Conservation (phyloP, 2,113 vertebrate species). For the Willisornis vidua region DNA sequence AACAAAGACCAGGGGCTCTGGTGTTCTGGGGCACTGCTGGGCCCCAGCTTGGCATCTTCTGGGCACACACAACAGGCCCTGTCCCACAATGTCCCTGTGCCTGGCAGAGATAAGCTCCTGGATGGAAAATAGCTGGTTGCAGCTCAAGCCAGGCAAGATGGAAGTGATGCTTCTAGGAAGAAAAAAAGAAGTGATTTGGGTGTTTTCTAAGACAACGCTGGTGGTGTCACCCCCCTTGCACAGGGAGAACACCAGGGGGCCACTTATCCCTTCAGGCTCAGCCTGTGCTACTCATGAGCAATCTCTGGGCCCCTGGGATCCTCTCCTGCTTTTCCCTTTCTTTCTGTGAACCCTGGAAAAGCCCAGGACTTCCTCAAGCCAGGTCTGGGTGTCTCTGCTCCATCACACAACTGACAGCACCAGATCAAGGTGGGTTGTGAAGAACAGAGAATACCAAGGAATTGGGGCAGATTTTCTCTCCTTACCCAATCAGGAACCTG, state of each 20-base stretch:
- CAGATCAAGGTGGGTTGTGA: background rate
- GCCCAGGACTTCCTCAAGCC: background rate
- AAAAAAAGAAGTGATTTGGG: background rate
- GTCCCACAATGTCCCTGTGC: background rate
- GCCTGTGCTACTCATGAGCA: background rate
- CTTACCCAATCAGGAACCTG: rapidly evolving
- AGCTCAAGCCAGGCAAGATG: conserved; percentile 31
- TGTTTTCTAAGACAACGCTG: background rate
- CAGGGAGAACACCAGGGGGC: background rate
- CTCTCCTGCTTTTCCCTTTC: background rate
- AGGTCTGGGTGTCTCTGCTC: background rate
- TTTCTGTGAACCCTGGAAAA: background rate
- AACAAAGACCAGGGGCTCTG: background rate
- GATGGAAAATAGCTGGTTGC: conserved; percentile 7
- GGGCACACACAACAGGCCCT: conserved; percentile 6
- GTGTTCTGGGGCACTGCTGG: background rate
- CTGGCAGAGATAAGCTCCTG: conserved; percentile 39
- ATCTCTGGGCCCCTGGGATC: background rate
- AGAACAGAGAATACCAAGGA: background rate
- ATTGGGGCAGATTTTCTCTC: background rate
- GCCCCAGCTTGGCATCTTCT: background rate
- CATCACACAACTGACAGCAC: background rate
- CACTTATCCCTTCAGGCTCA: background rate
- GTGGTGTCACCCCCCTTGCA: background rate
- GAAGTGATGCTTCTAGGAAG: conserved; percentile 27